Percentiles rank a stretch among this genome's conserved stretches.
Evolutionary conservation across 2,797 vertebrate genomes (phyloP).

Genomic region (Lagorchestes hirsutus): DNA sequence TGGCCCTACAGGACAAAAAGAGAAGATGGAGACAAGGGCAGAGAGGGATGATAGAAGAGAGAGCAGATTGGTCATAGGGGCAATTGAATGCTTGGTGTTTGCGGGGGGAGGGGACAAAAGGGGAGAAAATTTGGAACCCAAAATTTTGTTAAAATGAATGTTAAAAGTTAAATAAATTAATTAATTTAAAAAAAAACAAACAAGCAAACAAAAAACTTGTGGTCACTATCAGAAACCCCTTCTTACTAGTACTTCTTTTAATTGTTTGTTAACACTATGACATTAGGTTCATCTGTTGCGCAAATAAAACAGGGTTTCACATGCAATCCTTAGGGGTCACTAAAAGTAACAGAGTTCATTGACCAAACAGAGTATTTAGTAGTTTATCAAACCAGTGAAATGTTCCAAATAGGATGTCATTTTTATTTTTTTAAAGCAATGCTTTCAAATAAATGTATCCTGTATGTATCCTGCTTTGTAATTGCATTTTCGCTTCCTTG

Average conservation of each 20-base stretch:
- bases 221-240: constrained; percentile 21
- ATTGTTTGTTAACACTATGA: constrained; percentile 28
- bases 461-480: constrained; percentile 66
- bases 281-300: constrained; percentile 29
- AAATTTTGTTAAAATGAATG: too few relatives aligned
- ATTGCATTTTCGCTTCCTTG: constrained; percentile 64
- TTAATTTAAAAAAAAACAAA: too few relatives aligned
- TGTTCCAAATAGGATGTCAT: constrained; percentile 54
- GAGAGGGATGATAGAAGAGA: too few relatives aligned
- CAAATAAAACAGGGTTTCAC: constrained; percentile 56
- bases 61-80: too few relatives aligned
- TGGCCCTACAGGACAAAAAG: too few relatives aligned
- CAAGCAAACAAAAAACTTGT: not conserved
- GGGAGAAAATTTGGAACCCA: too few relatives aligned
- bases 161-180: too few relatives aligned
- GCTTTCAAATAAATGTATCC: constrained; percentile 58
- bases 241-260: not conserved
- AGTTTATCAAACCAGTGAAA: constrained; percentile 68
- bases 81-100: too few relatives aligned
- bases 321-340: constrained; percentile 31
- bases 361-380: constrained; percentile 56
- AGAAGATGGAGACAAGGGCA: too few relatives aligned
- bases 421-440: constrained; percentile 72
- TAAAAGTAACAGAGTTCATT: constrained; percentile 50
- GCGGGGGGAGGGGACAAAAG: too few relatives aligned